Base-by-base conservation (phyloP, 1,140 invertebrate species). In the Lucilia cuprina region DNA sequence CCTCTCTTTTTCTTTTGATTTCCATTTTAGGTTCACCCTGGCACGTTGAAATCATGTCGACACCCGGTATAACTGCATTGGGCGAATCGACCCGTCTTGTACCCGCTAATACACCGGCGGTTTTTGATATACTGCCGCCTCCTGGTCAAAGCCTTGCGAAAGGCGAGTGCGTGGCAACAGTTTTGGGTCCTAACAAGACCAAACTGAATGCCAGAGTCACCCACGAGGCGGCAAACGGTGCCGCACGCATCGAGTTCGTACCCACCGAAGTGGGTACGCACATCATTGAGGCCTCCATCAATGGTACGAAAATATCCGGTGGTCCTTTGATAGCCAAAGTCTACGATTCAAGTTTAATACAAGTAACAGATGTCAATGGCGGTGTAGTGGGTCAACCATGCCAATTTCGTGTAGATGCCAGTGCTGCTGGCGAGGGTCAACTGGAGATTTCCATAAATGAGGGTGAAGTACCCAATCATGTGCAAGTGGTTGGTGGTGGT, bases 391-490 rank as follows among this genome's bases (percentile, higher is more conserved):
- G 97, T 86, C 96, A 98, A 92, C 95, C 97, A 86, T 97, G 96
- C 90, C 97, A 98, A 92, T 98, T 99, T 91, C 95, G 96, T 95
- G 98, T 99, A 88, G 97, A 99, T 92, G 98, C 98, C 12, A 97
- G 96, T 89, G 96, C 97, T 88, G 98, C 98, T 77, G 98, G 98
- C 65, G 98, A 99, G 94, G 98, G 98, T 47, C 97, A 99, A 92
- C 93, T 99, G 87, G 98, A 99, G 94, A 99, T 99, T 89, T 98
- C 97, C 84, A 98, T 99, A 90, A 99, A 99, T 91, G 97, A 99
- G 92, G 98, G 98, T 85, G 97, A 98, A 93, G 97, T 99, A 49
- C 98, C 98, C 60, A 99, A 99, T 93, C 97, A 99, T 92, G 98
- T 99, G 21, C 97, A 97, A 91, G 96, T 98, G 74, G 96, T 99